Evolutionary conservation across 2,113 vertebrate genomes (phyloP).

Genomic region (Pteruthius melanotis): DNA sequence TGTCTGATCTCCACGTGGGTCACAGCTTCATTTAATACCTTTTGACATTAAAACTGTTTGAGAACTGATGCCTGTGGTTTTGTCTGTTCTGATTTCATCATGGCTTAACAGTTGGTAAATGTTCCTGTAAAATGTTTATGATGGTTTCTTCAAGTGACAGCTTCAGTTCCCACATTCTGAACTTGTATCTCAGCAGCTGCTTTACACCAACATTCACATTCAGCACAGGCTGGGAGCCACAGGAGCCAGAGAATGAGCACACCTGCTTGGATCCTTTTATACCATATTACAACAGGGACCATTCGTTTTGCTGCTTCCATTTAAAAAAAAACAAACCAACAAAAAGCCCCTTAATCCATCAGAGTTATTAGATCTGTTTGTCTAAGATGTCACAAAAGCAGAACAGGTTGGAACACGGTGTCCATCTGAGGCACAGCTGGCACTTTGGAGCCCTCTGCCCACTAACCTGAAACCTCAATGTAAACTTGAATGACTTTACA

Average conservation of each 20-base stretch:
- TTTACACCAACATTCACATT: not conserved
- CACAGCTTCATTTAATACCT: constrained; percentile 27
- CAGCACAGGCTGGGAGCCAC: not conserved
- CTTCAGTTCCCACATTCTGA: not conserved
- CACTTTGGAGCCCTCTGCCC: not conserved
- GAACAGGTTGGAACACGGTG: rapidly evolving
- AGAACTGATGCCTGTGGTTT: not conserved
- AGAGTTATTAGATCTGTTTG: not conserved
- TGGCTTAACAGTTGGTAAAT: not conserved
- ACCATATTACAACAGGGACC: not conserved
- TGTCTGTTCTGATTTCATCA: constrained; percentile 24
- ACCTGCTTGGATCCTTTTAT: not conserved
- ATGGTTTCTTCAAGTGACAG: not conserved
- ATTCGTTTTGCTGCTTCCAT: not conserved
- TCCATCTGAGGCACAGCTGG: not conserved
- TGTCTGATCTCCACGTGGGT: not conserved
- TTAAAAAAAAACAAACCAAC: not conserved
- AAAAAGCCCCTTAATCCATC: not conserved
- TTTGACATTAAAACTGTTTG: constrained; percentile 6
- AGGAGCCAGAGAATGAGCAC: not conserved
- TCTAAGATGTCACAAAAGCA: not conserved
- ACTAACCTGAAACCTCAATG: not conserved
- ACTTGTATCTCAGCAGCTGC: not conserved
- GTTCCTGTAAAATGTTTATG: not conserved
- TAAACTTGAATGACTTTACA: not conserved